Base-by-base conservation (phyloP, 2,113 vertebrate species). In the Meleagris gallopavo region DNA sequence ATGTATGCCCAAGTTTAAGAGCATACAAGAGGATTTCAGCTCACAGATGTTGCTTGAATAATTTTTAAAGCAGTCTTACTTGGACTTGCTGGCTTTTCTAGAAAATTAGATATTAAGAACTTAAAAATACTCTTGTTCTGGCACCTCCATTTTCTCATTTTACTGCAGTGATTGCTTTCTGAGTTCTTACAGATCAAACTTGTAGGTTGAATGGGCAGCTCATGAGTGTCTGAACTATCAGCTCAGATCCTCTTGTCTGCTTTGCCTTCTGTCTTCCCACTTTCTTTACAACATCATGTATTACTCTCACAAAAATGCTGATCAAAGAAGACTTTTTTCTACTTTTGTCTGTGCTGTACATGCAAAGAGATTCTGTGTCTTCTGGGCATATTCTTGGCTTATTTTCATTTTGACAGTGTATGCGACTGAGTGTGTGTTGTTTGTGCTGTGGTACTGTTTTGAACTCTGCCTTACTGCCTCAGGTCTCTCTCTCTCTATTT, bases 381-480 rank as follows among this genome's bases (percentile, higher is more conserved):
- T 20, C 52, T 61, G 38, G 83, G 94, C 43, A 71, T 93, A 83
- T 94, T 86, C 80, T 92, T 95, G 46, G 29, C 34, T 92, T 86
- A 48, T 92, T 96, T 96, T 94, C 25, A 24, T 88, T 93, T 92
- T 95, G 61, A 90, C 65, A 86, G 43, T 67, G 9, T 75, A 48
- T 86, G 66, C 13, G 48, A 73, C 43, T 70, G 4, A 34, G 22
- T 38, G 19, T 64, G 6, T 46, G 62, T 50, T 93, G n/a, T 40
- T 90, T 94, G 54, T 94, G 38, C 83, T 87, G 76, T 93, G 70
- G 34, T 86, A 19, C 52, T 93, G 79, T 41, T 91, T 83, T 93
- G 83, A 90, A 86, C 87, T 90, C 80, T 74, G 81, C 74, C 30
- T 93, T 93, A 72, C 27, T 75, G 86, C 90, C 74, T 20, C 18